Evolutionary conservation across 2,113 vertebrate genomes (phyloP).

Genomic region (Motacilla alba): DNA sequence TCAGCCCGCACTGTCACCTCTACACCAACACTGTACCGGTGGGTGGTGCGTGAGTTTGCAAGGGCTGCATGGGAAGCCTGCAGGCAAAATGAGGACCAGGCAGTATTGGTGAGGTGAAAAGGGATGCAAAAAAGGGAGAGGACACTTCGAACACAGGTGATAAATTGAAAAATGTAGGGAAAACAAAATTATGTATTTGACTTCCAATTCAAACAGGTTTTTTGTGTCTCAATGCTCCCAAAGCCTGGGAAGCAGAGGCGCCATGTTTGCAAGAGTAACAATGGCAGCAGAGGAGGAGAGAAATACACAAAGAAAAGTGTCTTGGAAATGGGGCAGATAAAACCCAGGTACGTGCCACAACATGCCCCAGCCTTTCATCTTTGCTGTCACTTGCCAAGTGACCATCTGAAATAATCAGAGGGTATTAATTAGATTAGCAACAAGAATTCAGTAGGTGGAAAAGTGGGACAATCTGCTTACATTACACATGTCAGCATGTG

Average conservation of each 20-base stretch:
- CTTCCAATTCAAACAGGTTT: background rate
- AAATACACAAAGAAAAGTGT: background rate
- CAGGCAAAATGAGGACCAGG: background rate
- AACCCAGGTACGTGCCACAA: background rate
- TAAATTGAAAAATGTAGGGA: background rate
- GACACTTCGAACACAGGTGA: background rate
- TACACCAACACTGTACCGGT: accelerated
- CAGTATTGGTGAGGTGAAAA: background rate
- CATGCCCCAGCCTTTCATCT: background rate
- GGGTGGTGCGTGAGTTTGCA: background rate
- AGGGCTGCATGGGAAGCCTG: background rate
- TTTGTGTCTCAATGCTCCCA: background rate
- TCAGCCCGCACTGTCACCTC: background rate
- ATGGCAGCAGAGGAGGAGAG: background rate
- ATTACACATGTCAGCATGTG: background rate
- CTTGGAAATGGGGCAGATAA: background rate
- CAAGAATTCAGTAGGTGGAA: conserved; percentile 40
- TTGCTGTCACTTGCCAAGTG: background rate
- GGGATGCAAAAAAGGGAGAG: background rate
- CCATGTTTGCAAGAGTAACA: background rate
- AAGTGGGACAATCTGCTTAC: background rate
- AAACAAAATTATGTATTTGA: background rate
- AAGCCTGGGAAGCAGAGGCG: background rate
- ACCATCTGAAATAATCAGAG: conserved; percentile 7
- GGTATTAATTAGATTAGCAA: conserved; percentile 1